Evolutionary conservation across 2,888 invertebrate genomes (phyloP).

Genomic region (Eucera pruinosa): DNA sequence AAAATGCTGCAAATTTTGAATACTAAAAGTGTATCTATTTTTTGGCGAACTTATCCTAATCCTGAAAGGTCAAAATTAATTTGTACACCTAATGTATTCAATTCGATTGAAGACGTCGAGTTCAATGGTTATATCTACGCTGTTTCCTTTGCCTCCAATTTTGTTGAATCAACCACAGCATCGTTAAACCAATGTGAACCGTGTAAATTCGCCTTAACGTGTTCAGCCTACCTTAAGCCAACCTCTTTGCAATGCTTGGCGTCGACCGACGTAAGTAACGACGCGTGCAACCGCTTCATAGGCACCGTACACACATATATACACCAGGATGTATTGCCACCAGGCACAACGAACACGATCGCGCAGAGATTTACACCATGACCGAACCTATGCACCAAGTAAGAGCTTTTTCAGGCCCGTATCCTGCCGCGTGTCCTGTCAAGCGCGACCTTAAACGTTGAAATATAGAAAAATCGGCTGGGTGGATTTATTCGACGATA

Average conservation of each 20-base stretch:
- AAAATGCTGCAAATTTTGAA: no score
- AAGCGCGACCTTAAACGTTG: constrained; percentile 4
- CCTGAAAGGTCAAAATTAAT: no score
- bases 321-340: constrained; percentile 71
- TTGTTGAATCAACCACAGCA: no score
- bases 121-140: no score
- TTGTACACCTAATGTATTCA: no score
- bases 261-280: constrained; percentile 59
- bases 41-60: no score
- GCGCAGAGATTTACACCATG: constrained; percentile 69
- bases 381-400: not conserved
- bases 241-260: constrained; percentile 40
- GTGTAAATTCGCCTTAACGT: no score
- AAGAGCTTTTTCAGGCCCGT: not conserved
- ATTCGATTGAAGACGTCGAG: no score
- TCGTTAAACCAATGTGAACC: no score
- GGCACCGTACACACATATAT: constrained; percentile 37
- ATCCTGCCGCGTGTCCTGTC: constrained; percentile 5
- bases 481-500: constrained; percentile 50
- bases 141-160: no score
- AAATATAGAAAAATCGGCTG: constrained; percentile 32
- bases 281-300: constrained; percentile 55
- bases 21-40: no score
- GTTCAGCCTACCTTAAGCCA: no score
- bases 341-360: constrained; percentile 61